A percentile compares a stretch with the other conserved stretches of the same genome.
These are phyloP conservation scores for Ecdyonurus torrentis DNA, from an alignment of 2,888 invertebrate species.

Conservation along the genomic window DNA sequence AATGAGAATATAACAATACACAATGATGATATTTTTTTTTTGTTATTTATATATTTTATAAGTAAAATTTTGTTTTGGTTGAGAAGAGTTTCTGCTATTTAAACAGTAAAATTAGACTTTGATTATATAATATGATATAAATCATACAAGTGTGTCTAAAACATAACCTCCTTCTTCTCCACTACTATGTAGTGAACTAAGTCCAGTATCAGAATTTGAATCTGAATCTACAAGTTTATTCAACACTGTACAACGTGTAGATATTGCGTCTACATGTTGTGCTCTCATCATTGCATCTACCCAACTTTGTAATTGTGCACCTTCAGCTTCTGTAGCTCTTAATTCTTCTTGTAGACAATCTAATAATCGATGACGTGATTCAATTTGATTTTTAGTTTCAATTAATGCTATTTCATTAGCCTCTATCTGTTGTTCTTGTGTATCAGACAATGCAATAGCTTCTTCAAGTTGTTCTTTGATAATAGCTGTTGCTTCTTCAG, in stretches of 20 bases:
- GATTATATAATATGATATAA: no score
- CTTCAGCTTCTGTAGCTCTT: constrained; percentile 8
- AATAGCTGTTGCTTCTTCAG: neutral
- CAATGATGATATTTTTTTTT: no score
- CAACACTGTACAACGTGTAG: neutral
- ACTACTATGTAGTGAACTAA: constrained; percentile 30
- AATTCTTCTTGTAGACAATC: constrained; percentile 14
- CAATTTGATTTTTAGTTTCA: constrained; percentile 1
- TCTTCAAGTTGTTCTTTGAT: constrained; percentile 23
- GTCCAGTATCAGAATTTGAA: constrained; percentile 32
- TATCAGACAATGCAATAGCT: constrained; percentile 18
- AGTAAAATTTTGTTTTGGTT: no score
- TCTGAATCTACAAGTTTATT: constrained; percentile 21
- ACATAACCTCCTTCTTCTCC: constrained; percentile 25
- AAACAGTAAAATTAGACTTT: no score
- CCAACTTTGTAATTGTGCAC: constrained; percentile 2
- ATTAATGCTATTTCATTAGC: constrained; percentile 15
- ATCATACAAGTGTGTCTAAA: constrained; percentile 24
- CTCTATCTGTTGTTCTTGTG: constrained; percentile 20
- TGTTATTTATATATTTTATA: no score
- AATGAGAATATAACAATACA: no score
- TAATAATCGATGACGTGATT: constrained; percentile 13
- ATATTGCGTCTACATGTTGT: constrained; percentile 2
- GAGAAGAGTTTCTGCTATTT: no score
- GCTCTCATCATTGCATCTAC: constrained; percentile 1